These are phyloP conservation scores for Troides oblongomaculatus DNA, from an alignment of 2,888 invertebrate genomes.

Conservation along the genomic window DNA sequence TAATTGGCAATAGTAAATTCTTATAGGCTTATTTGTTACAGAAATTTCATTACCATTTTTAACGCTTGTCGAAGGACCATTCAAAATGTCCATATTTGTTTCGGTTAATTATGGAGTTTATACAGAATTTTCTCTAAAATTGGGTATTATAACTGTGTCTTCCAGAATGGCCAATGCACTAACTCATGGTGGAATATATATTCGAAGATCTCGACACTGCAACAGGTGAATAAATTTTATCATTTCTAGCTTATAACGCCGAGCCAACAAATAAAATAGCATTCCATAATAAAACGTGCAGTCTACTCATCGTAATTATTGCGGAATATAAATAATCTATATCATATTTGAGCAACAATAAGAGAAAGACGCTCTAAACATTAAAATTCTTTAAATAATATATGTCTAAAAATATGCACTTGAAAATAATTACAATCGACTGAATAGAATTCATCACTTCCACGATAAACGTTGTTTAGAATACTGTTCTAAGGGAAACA, in stretches of 20 bases:
- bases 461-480: not conserved
- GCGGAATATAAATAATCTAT: not conserved
- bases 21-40: not conserved
- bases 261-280: not conserved
- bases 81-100: not conserved
- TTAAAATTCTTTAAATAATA: not conserved
- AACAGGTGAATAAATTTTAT: not conserved
- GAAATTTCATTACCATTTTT: not conserved
- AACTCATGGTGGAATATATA: not conserved
- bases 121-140: not conserved
- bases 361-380: not conserved
- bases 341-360: not conserved
- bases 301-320: not conserved
- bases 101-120: not conserved
- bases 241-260: not conserved
- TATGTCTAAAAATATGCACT: not conserved
- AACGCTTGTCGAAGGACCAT: not conserved
- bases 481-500: not conserved
- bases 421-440: not conserved
- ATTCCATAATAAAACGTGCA: not conserved
- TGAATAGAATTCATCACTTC: not conserved
- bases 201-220: not conserved
- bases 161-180: not conserved
- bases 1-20: not conserved
- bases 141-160: not conserved